Evolutionary conservation across 2,888 invertebrate species (phyloP), one percentile per base, ranked within the genome.

Genomic region (Phyllotreta cruciferae): DNA sequence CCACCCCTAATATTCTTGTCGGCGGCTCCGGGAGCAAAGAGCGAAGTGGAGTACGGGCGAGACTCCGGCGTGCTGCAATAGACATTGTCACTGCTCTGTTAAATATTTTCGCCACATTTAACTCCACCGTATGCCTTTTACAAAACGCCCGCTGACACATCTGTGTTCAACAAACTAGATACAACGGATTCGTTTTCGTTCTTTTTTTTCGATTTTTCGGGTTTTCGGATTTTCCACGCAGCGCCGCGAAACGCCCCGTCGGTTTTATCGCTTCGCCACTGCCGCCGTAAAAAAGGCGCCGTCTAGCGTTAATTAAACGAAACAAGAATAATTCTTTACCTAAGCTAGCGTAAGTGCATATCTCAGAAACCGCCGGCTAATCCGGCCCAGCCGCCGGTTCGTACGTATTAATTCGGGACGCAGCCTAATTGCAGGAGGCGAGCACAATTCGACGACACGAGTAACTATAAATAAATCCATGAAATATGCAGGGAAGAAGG

Each of bases 91-190:
- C 73, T 67, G 75, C 75, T 73, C 77, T 73, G 74, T 74, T 76
- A 76, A 78, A 79, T 78, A 77, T 78, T 79, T 79, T 79, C 78
- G 73, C 74, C 77, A 74, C 78, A 78, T 79, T 79, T 78, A 79
- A 78, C 78, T 73, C 73, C 71, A 74, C 74, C 74, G 75, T 76
- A 73, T 75, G 75, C 75, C 73, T 69, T 62, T 68, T 69, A 72
- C 73, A 75, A 74, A 74, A 74, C 74, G 74, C 71, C 61, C 54
- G 62, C 63, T 75, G 76, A 77, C 76, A 76, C 75, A 74, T 77
- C 77, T 77, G 76, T 72, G 75, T 77, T 75, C 73, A 77, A 77
- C 77, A 76, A 76, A 75, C 75, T 68, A 65, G 36, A 64, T 62
- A 66, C 70, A 68, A 66, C 69, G 64, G 66, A 64, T 68, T 69